Percentiles rank a stretch among this genome's conserved stretches.
Conservation (phyloP, 37 sponge, comb jelly and placozoan species). For the Haliclona indistincta region DNA sequence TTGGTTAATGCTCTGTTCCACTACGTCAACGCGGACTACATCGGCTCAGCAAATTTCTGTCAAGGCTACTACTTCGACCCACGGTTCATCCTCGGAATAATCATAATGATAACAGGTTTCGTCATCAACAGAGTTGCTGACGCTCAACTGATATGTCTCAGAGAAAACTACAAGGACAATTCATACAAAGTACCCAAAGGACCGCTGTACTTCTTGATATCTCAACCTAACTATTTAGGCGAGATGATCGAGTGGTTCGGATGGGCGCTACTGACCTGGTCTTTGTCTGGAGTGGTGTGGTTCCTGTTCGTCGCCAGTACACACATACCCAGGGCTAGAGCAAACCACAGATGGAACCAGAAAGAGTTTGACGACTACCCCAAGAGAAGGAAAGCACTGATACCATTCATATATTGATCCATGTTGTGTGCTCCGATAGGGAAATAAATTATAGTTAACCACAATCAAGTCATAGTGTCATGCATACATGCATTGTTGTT, state of each 20-base stretch:
- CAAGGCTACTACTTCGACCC: conserved; percentile 61
- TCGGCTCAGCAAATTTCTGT: conserved; percentile 47
- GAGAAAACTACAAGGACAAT: conserved; percentile 23
- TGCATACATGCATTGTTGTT: background rate
- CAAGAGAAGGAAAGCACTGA: conserved; percentile 58
- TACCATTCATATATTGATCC: conserved; percentile 80
- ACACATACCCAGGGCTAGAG: conserved; percentile 68
- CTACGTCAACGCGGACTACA: conserved; percentile 71
- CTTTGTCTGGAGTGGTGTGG: conserved; percentile 81
- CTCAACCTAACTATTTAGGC: conserved; percentile 86
- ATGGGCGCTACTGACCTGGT: conserved; percentile 82
- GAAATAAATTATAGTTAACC: too few species aligned
- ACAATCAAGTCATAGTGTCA: background rate
- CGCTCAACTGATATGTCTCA: conserved; percentile 45
- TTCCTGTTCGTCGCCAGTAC: conserved; percentile 60
- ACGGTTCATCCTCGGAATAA: conserved; percentile 78
- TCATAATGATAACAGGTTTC: conserved; percentile 73
- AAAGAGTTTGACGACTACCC: conserved; percentile 72
- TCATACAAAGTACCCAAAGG: conserved; percentile 75
- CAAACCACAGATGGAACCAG: conserved; percentile 76
- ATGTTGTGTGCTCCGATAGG: background rate
- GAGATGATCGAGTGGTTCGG: conserved; percentile 87
- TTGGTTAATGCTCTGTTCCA: conserved; percentile 44
- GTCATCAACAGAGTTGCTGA: conserved; percentile 69
- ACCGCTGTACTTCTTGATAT: conserved; percentile 51